Evolutionary conservation across 2,797 vertebrate genomes (phyloP).

Genomic region (Choloepus didactylus): DNA sequence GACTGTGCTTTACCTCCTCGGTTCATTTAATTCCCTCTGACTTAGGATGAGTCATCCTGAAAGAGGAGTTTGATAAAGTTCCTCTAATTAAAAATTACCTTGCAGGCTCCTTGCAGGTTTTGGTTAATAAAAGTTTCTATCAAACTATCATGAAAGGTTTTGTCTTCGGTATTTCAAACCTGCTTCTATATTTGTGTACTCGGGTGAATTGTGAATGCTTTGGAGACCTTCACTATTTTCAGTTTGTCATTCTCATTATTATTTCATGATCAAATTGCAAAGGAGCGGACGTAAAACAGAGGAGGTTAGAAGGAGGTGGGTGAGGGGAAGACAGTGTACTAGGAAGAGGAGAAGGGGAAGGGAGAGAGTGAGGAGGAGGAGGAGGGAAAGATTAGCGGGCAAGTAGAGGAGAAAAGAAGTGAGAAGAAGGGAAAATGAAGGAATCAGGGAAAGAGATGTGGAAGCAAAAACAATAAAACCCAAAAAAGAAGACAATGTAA

Average conservation of each 20-base stretch:
- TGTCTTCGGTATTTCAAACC: background rate
- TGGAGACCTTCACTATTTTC: background rate
- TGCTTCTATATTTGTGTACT: background rate
- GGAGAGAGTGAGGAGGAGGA: no score
- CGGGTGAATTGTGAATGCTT: background rate
- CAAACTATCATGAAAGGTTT: background rate
- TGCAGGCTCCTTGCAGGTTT: background rate
- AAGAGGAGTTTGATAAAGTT: conserved; percentile 52
- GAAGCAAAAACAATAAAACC: background rate
- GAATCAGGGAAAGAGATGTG: no score
- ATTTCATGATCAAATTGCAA: background rate
- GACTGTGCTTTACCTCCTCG: background rate
- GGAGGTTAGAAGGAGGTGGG: background rate
- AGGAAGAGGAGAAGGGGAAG: background rate
- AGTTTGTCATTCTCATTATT: background rate
- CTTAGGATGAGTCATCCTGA: background rate
- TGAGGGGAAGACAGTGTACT: background rate
- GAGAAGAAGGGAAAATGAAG: background rate
- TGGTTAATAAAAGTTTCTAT: conserved; percentile 54
- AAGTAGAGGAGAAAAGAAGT: background rate
- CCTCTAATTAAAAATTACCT: conserved; percentile 48
- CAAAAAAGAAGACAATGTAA: background rate
- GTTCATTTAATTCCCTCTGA: conserved; percentile 21
- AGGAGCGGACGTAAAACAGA: background rate
- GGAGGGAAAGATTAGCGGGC: rapidly evolving